A percentile compares a stretch with the other conserved stretches of the same genome.
Conservation (phyloP, 2,113 vertebrate genomes). For the Cyphomyrus discorhynchus region DNA sequence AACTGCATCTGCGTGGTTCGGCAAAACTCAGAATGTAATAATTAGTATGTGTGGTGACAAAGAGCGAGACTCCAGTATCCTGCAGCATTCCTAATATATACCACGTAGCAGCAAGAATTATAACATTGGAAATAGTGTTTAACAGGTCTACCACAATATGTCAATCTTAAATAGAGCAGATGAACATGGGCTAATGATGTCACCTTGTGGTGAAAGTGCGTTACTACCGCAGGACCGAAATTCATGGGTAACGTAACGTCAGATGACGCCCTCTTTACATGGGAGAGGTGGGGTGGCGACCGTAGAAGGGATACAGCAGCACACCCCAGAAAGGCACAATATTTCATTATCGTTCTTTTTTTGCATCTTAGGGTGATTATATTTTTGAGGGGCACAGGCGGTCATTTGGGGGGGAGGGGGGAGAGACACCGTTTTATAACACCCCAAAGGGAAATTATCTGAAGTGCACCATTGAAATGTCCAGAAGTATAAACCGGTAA, state of each 20-base stretch:
- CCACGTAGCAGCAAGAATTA: not conserved
- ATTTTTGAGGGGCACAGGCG: not conserved
- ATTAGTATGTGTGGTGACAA: not conserved
- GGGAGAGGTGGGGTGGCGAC: not conserved
- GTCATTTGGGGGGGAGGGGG: not conserved
- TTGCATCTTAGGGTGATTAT: not conserved
- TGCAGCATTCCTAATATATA: not conserved
- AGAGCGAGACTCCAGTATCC: not conserved
- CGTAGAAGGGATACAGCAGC: not conserved
- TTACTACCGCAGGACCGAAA: not conserved
- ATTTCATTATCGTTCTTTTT: not conserved
- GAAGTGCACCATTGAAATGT: not conserved
- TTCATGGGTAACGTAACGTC: not conserved
- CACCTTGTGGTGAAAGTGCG: not conserved
- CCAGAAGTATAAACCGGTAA: not conserved
- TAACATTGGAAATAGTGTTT: not conserved
- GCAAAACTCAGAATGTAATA: not conserved
- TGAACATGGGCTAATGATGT: not conserved
- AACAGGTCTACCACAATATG: not conserved
- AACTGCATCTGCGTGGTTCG: not conserved
- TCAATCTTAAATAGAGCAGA: not conserved
- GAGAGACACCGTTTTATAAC: not conserved
- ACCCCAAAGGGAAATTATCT: not conserved
- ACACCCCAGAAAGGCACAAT: not conserved
- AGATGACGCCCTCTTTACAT: not conserved